Evolutionary conservation across 2,888 invertebrate genomes (phyloP), one percentile per base, ranked within the genome.

Genomic region (Polylopha cassiicola): DNA sequence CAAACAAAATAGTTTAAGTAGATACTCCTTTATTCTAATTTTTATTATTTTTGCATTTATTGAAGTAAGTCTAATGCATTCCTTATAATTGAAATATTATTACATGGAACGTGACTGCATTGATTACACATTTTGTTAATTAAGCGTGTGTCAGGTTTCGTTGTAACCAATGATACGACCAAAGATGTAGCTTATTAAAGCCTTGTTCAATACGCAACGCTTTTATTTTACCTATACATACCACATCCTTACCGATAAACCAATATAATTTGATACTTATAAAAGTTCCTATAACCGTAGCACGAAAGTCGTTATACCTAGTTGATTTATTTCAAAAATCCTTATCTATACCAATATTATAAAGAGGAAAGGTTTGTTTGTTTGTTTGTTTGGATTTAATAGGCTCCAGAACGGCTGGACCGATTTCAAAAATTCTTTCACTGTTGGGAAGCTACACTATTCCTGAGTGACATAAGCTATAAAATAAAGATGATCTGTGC

Each of bases 141-240:
- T 58, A 60, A 58, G 44, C 56, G 70, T 65, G 69, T 74, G 73
- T 68, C 67, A 55, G 68, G 61, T 70, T 69, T 63, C 60, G 57
- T 63, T 71, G 55, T 77, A 88, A 88, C 89, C 89, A 89, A 89
- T 89, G 88, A 88, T 88, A 87, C 85, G 88, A 89, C 89, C 89
- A 89, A 89, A 89, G 89, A 89, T 73, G 77, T 85, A 85, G 84
- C 67, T 71, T 68, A 86, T 72, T 84, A 85, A 85, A 84, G 62
- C 65, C 63, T 79, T 80, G 81, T 84, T 82, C 71, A 69, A 73
- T 65, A 47, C 51, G 44, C 26, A 17, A 41, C 50, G 41, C 65
- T 64, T 74, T 64, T 62, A 68, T 65, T 56, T 44, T 46, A 15
- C 23, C 30, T 5, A 4, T 4, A 8, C 31, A 9, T 7, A 5